Evolutionary conservation across 2,888 invertebrate species (phyloP), one percentile per base, ranked within the genome.

Genomic region (Lepidocyrtoides sp.): DNA sequence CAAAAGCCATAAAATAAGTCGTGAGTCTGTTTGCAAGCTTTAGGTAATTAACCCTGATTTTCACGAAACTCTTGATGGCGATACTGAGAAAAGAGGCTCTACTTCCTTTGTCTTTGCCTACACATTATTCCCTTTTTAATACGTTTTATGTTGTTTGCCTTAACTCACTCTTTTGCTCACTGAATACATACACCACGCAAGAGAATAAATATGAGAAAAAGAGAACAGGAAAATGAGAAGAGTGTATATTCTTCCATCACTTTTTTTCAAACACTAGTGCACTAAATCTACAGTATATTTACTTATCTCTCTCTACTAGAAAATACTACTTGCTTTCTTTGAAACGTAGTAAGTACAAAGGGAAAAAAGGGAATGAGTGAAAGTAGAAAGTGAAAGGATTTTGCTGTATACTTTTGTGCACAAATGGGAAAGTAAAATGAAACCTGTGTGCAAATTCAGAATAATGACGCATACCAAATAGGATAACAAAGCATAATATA

Each of bases 41-140:
- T 48, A 66, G 20, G 66, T 66, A 83, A 83, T 83, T 83, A 83
- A 83, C 83, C 69, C 83, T 69, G 83, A 83, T 83, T 83, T 66
- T 51, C 26, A 66, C 51, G 69, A 69, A n/a, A 10, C 44, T 83
- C 66, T 66, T 32, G 17, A 54, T 83, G 83, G 66, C 66, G n/a
- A 66, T 66, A 44, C 2, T 4, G 20, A 72, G 17, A 69, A 72
- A 72, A 44, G 20, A 20, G 41, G 17, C 44, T 44, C 66, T 3
- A 60, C 32, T 10, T 17, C 29, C 14, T 66, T 66, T 66, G 66
- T 66, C n/a, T 66, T 2, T 32, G n/a, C n/a, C n/a, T n/a, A n/a
- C n/a, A n/a, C n/a, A n/a, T n/a, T n/a, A n/a, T n/a, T n/a, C n/a
- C n/a, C n/a, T n/a, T n/a, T n/a, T n/a, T n/a, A n/a, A n/a, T n/a